These are phyloP conservation scores for zebrafish (Danio rerio) DNA, from an alignment of 2,113 vertebrate genomes.

Conservation along the genomic window GRCz12tu NC_133198.1:11317001-11317500, in stretches of 20 bases:
- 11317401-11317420: neutral
- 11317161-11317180: constrained; percentile 44
- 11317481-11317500: neutral
- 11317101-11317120: constrained; percentile 18
- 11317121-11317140: constrained; percentile 39
- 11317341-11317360: constrained; percentile 1
- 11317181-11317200: constrained; percentile 32
- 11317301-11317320: constrained; percentile 36
- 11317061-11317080: constrained; percentile 56
- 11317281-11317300: constrained; percentile 38
- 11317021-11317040: constrained; percentile 57
- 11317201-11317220: constrained; percentile 39
- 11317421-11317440: constrained; percentile 6
- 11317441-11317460: constrained; percentile 4
- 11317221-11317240: constrained; percentile 44
- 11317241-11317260: constrained; percentile 46
- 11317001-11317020: constrained; percentile 43
- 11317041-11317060: constrained; percentile 49
- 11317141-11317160: constrained; percentile 45
- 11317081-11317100: constrained; percentile 55
- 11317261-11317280: constrained; percentile 51
- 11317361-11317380: neutral
- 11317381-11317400: neutral
- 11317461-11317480: neutral
- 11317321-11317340: constrained; percentile 30